These are phyloP conservation scores for Chaetophractus vellerosus DNA, from an alignment of 2,797 vertebrate genomes.

Conservation along the genomic window DNA sequence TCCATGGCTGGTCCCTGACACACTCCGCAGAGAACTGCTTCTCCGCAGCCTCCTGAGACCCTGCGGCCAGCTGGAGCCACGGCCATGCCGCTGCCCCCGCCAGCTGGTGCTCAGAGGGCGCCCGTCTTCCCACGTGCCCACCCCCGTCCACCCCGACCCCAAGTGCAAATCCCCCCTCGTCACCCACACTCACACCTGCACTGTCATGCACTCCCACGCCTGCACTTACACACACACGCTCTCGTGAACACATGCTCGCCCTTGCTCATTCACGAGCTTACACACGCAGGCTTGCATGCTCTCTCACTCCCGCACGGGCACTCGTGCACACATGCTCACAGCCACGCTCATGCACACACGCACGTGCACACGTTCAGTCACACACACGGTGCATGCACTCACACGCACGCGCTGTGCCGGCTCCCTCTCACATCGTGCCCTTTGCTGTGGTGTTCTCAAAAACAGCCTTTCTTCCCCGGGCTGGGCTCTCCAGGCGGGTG, in stretches of 20 bases:
- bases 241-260: accelerated
- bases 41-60: not conserved
- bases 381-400: no score
- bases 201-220: not conserved
- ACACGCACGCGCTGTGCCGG: no score
- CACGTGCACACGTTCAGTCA: no score
- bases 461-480: accelerated
- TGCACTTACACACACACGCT: not conserved
- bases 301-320: no score
- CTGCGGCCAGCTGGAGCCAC: not conserved
- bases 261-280: no score
- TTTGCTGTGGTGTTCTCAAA: no score
- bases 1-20: not conserved
- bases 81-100: accelerated
- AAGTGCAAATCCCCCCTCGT: not conserved
- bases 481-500: not conserved
- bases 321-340: no score
- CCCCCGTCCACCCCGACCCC: not conserved
- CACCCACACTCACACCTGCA: not conserved
- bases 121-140: accelerated
- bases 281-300: no score
- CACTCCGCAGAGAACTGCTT: not conserved
- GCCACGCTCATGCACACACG: no score
- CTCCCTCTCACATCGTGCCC: no score
- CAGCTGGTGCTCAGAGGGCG: not conserved